These are phyloP conservation scores for Elephas maximus DNA, from an alignment of 2,113 vertebrate genomes.

Conservation along the genomic window DNA sequence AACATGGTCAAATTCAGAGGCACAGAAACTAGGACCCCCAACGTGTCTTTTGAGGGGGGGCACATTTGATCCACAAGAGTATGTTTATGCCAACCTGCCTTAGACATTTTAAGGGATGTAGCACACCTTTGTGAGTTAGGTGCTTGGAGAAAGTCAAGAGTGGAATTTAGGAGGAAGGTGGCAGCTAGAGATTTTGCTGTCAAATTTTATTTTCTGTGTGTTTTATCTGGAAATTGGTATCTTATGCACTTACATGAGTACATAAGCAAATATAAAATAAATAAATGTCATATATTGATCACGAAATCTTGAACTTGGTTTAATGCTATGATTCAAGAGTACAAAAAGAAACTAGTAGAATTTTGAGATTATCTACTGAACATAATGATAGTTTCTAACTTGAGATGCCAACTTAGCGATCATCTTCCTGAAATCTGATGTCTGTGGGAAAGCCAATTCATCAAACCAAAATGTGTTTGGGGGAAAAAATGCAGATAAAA, in stretches of 20 bases:
- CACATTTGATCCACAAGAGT: neutral
- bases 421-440: neutral
- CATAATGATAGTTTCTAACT: neutral
- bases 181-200: neutral
- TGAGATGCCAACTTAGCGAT: neutral
- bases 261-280: neutral
- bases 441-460: neutral
- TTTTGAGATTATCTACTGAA: neutral
- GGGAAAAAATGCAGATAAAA: neutral
- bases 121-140: neutral
- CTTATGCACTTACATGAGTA: neutral
- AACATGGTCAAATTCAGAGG: neutral
- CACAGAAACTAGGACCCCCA: neutral
- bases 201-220: neutral
- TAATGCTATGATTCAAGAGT: neutral
- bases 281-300: neutral
- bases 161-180: neutral
- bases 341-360: neutral
- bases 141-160: neutral
- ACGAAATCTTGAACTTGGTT: neutral
- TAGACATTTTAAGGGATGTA: neutral
- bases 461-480: constrained; percentile 26
- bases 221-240: neutral
- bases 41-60: neutral
- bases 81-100: neutral